Conservation (phyloP, 1,140 invertebrate species). For the Platyscapa corneri region DNA sequence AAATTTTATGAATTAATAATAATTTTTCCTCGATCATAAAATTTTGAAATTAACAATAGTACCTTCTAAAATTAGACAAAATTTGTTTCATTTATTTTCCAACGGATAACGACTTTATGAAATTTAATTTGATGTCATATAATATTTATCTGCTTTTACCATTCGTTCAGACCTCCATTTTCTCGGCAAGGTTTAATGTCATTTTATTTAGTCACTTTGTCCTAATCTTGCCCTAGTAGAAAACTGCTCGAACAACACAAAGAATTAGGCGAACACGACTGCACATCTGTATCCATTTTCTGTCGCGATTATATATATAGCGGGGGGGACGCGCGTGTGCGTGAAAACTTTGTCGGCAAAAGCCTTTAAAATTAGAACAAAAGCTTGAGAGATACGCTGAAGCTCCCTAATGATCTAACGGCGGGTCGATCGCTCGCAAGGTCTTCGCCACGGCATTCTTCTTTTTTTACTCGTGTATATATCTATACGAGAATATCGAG, state of each 20-base stretch:
- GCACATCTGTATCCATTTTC: not conserved
- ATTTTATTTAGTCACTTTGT: not conserved
- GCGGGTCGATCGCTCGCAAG: conserved; percentile 19
- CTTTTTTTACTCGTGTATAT: not conserved
- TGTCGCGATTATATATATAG: not conserved
- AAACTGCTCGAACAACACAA: not conserved
- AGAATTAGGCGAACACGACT: not conserved
- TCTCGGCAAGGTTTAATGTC: not conserved
- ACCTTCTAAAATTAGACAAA: not conserved
- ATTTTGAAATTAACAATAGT: not conserved
- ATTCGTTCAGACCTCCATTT: not conserved
- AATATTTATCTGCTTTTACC: not conserved
- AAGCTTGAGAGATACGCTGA: conserved; percentile 17
- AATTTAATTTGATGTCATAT: not conserved
- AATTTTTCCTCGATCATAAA: too few species aligned
- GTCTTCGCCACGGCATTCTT: not conserved
- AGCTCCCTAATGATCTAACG: conserved; percentile 37
- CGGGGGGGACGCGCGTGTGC: not conserved
- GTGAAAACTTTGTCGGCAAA: conserved; percentile 21
- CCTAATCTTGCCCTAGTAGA: not conserved
- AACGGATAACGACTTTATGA: not conserved
- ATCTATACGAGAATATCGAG: not conserved
- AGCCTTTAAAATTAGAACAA: conserved; percentile 47
- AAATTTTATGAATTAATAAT: too few species aligned
- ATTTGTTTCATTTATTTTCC: not conserved